Percentiles rank a stretch among this genome's conserved stretches.
Evolutionary conservation across 2,113 vertebrate species (phyloP).

Genomic region (Xyrauchen texanus): DNA sequence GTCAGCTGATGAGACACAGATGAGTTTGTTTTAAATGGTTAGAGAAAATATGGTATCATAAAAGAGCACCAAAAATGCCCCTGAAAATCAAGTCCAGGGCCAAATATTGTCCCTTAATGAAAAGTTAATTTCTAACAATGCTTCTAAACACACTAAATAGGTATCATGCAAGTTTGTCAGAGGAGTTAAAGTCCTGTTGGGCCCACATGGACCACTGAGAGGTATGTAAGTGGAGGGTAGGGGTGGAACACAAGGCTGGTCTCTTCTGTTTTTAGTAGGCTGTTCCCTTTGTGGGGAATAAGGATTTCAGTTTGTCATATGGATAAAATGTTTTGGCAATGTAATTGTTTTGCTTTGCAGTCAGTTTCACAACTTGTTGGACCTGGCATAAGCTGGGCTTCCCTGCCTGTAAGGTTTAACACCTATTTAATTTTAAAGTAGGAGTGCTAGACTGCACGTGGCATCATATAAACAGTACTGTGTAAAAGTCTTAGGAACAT

Average conservation of each 20-base stretch:
- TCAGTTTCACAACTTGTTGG: constrained; percentile 37
- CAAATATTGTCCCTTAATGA: too few relatives aligned
- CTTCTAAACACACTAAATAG: too few relatives aligned
- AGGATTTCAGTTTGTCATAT: background rate
- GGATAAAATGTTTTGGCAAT: background rate
- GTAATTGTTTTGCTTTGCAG: background rate
- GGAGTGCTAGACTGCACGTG: background rate
- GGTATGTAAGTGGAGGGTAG: background rate
- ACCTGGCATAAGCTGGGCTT: background rate
- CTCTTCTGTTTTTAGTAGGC: background rate
- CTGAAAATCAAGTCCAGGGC: too few relatives aligned
- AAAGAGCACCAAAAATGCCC: too few relatives aligned
- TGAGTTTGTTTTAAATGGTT: too few relatives aligned
- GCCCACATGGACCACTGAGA: too few relatives aligned
- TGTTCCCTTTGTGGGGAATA: constrained; percentile 3
- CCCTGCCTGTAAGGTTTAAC: background rate
- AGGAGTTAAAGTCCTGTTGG: too few relatives aligned
- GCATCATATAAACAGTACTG: background rate
- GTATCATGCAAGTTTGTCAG: too few relatives aligned
- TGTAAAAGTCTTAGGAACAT: too few relatives aligned
- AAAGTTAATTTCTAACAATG: too few relatives aligned
- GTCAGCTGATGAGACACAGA: too few relatives aligned
- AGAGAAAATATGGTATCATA: too few relatives aligned
- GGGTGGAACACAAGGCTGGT: background rate
- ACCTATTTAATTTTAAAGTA: constrained; percentile 37